Evolutionary conservation across 2,113 vertebrate genomes (phyloP), one percentile per base, ranked within the genome.

Genomic region (Dendropsophus ebraccatus): DNA sequence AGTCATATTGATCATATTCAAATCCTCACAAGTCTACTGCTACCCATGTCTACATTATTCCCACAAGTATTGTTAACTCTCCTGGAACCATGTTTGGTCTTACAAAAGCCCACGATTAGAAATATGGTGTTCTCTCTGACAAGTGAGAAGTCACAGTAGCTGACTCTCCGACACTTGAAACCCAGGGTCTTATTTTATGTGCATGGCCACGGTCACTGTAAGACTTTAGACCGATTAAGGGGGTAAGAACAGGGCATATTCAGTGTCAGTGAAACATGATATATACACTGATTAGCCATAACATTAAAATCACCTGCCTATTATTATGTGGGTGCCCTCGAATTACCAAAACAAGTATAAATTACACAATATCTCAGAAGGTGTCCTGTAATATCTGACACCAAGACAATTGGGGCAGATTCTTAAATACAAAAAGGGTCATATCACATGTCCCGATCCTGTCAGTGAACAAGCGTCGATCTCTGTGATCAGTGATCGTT

Each of bases 81-180:
- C 77, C 35, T 35, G 25, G 32, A 37, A 25, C 56, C 52, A 41
- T 60, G 77, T 58, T 45, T 58, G 56, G 77, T 58, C 30, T 37
- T 54, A 25, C 13, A 62, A 80, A 62, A 62, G 60, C 77, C 56
- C 35, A 60, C 35, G 35, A 70, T 70, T 70, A 41, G 67, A 62
- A 62, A n/a, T 45, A 60, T 58, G 54, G 54, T 58, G 81, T 73
- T 21, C 32, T 56, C 28, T 9, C 23, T 21, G 52, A 58, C 35
- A 84, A 60, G 52, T 52, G 67, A 75, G 52, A 58, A n/a, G 41
- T 75, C 32, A 72, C 82, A 84, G 70, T 75, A 74, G 82, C 82
- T 45, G 65, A 60, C 67, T 73, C 52, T 16, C 35, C 58, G 69
- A 56, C 69, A 84, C 54, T 47, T 74, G 70, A 84, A 75, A 84